phyloP scores from a whole-genome alignment of 2,797 vertebrate species.

The Oreonectes daqikongensis region DNA sequence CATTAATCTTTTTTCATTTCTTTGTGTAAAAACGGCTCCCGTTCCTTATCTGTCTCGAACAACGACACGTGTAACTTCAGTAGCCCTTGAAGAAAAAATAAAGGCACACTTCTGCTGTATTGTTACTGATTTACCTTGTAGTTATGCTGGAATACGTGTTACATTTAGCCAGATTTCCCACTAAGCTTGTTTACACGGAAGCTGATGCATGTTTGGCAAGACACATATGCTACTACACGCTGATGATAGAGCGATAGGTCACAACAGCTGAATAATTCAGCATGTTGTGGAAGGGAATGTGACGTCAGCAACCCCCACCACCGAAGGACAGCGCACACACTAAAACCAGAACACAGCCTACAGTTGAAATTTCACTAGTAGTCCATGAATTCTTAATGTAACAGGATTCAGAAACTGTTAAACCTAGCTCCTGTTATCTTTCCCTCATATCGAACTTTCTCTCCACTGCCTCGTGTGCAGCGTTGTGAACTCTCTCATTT shows the following conservation, averaged over 20 bases:
- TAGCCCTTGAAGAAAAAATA: not conserved
- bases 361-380: constrained; percentile 51
- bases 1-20: constrained; percentile 32
- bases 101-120: not conserved
- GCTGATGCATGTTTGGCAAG: not conserved
- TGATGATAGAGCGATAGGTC: constrained; percentile 21
- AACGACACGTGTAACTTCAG: too few species aligned
- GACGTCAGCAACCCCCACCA: not conserved
- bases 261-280: constrained; percentile 42
- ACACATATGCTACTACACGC: not conserved
- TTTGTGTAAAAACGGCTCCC: constrained; percentile 6
- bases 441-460: constrained; percentile 29
- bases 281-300: not conserved
- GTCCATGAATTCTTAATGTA: constrained; percentile 70
- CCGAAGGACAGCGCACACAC: not conserved
- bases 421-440: constrained; percentile 36
- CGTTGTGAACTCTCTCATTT: constrained; percentile 18
- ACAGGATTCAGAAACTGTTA: constrained; percentile 65
- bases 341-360: constrained; percentile 24
- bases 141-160: not conserved
- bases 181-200: not conserved
- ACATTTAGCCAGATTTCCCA: not conserved
- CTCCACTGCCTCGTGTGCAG: not conserved
- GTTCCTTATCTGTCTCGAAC: too few species aligned
- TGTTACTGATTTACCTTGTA: not conserved